phyloP scores from a whole-genome alignment of 2,888 invertebrate species.

The Cosmopolites sordidus region DNA sequence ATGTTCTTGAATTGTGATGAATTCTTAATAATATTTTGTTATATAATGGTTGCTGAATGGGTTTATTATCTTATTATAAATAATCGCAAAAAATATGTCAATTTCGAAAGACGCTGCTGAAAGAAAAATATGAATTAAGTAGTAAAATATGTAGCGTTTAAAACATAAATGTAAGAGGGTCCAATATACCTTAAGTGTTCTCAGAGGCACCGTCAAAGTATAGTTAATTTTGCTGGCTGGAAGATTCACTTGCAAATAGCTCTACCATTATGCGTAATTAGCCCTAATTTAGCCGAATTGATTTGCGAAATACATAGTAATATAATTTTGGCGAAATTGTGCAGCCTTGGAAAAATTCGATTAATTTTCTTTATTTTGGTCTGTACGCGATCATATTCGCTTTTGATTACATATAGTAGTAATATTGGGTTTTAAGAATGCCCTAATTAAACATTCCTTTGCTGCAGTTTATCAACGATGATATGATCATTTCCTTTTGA shows the following conservation, averaged over 20 bases:
- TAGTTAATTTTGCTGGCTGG: slow-evolving; percentile 30
- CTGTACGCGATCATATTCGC: slow-evolving; percentile 13
- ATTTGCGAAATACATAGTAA: slow-evolving; percentile 42
- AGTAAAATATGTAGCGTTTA: slow-evolving; percentile 25
- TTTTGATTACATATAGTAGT: slow-evolving; percentile 11
- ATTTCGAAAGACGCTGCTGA: not conserved
- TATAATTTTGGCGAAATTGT: slow-evolving; percentile 37
- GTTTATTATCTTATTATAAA: no score
- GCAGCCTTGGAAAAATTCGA: slow-evolving; percentile 35
- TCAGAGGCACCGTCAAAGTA: slow-evolving; percentile 30
- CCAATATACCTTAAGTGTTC: slow-evolving; percentile 23
- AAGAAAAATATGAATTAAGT: slow-evolving; percentile 23
- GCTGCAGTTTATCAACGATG: not conserved
- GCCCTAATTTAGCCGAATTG: slow-evolving; percentile 42
- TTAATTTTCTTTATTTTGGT: slow-evolving; percentile 35
- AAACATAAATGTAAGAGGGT: slow-evolving; percentile 20
- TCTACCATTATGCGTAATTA: slow-evolving; percentile 45
- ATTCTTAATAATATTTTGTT: no score
- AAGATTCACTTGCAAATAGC: slow-evolving; percentile 34
- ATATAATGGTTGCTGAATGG: no score
- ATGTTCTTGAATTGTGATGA: no score
- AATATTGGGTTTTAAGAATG: slow-evolving; percentile 6
- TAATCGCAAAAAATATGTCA: no score
- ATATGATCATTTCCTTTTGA: not conserved
- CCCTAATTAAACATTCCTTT: slow-evolving; percentile 3